Conservation (phyloP, 1,140 invertebrate species). For the Leptinotarsa texana region DNA sequence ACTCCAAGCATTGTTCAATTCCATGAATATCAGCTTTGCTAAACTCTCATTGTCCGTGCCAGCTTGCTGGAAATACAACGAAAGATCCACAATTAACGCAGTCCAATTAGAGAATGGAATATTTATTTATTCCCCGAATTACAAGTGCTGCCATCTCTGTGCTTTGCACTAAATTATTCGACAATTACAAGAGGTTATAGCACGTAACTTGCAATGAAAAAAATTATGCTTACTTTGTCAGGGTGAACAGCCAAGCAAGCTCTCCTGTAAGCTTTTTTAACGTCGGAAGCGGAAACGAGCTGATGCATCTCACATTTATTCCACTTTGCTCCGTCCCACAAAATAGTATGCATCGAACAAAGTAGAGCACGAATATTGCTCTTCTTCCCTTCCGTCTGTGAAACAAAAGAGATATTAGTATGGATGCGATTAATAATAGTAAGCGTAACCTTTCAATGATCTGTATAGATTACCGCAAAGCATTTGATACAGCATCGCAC, state of each 20-base stretch:
- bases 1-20: slow-evolving; percentile 97
- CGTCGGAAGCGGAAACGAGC: slow-evolving; percentile 85
- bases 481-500: too few species aligned
- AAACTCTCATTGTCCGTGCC: slow-evolving; percentile 87
- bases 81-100: too few species aligned
- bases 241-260: slow-evolving; percentile 97
- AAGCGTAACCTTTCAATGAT: too few species aligned
- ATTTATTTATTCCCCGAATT: too few species aligned
- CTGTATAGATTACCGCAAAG: too few species aligned
- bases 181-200: too few species aligned
- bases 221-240: slow-evolving; percentile 79
- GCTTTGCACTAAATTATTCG: too few species aligned
- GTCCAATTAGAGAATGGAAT: too few species aligned
- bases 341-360: slow-evolving; percentile 89
- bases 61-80: slow-evolving; percentile 72
- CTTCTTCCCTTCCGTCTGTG: slow-evolving; percentile 92
- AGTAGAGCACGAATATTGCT: slow-evolving; percentile 93
- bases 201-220: too few species aligned
- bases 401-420: slow-evolving; percentile 22
- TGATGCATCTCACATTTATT: slow-evolving; percentile 91
- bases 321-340: slow-evolving; percentile 96
- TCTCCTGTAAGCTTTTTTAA: slow-evolving; percentile 94
- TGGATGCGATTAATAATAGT: too few species aligned
- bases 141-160: too few species aligned
- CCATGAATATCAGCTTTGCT: slow-evolving; percentile 97